phyloP scores from a whole-genome alignment of 2,113 vertebrate genomes.

The Anas platyrhynchos region DNA sequence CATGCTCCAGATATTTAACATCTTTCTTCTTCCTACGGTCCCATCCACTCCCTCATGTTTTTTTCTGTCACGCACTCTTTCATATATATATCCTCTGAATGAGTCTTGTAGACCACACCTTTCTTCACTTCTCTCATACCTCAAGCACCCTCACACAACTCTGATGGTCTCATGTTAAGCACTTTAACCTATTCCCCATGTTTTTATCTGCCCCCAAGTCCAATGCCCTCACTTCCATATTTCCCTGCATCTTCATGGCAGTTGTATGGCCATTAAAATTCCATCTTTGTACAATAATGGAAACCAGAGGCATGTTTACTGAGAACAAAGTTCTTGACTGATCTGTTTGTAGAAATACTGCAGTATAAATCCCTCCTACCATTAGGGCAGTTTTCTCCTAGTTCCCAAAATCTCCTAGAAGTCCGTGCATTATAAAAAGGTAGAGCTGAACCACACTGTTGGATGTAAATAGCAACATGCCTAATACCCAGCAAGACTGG shows the following conservation, averaged over 20 bases:
- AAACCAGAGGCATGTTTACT: neutral
- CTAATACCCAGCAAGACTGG: neutral
- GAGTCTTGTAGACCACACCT: fast-evolving
- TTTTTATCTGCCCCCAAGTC: neutral
- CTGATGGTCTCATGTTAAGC: neutral
- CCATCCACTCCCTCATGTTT: neutral
- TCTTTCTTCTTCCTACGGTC: neutral
- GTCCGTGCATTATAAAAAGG: neutral
- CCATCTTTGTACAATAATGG: fast-evolving
- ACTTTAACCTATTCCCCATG: neutral
- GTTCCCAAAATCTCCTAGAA: neutral
- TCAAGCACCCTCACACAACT: neutral
- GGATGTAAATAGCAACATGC: neutral
- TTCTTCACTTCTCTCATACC: neutral
- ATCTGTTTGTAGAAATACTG: neutral
- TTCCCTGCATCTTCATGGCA: neutral
- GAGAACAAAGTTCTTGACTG: neutral
- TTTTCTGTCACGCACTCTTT: neutral
- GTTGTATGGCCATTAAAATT: neutral
- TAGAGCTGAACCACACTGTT: neutral
- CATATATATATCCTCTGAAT: neutral
- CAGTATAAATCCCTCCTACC: neutral
- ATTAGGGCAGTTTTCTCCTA: neutral
- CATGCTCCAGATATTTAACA: neutral
- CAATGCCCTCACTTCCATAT: neutral